Evolutionary conservation across 2,113 vertebrate genomes (phyloP).

Genomic region (Plestiodon gilberti): DNA sequence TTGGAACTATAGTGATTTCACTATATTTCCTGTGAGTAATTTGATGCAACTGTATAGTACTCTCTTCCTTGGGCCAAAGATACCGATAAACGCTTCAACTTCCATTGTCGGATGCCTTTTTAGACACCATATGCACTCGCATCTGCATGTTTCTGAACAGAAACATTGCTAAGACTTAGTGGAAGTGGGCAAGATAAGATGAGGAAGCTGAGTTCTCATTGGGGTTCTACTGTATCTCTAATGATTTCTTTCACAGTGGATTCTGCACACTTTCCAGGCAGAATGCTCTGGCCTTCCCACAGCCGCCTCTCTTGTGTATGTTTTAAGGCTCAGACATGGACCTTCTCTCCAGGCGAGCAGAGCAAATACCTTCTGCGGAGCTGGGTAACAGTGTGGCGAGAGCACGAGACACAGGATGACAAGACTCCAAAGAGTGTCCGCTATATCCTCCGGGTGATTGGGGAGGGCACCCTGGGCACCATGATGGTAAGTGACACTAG

Average conservation of each 20-base stretch:
- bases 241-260: background rate
- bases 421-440: slow-evolving; percentile 34
- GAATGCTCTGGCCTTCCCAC: background rate
- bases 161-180: background rate
- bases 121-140: background rate
- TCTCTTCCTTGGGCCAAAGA: background rate
- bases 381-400: slow-evolving; percentile 78
- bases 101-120: background rate
- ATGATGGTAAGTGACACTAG: slow-evolving; percentile 74
- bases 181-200: background rate
- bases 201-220: background rate
- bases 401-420: slow-evolving; percentile 23
- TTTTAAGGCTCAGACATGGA: slow-evolving; percentile 86
- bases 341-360: slow-evolving; percentile 84
- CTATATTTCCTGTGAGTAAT: background rate
- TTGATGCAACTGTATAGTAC: background rate
- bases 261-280: background rate
- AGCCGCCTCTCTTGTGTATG: background rate
- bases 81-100: background rate
- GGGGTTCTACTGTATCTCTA: background rate
- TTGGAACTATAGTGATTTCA: slow-evolving; percentile 74
- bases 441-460: slow-evolving; percentile 80
- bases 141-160: background rate
- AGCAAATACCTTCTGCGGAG: slow-evolving; percentile 79
- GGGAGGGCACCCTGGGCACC: slow-evolving; percentile 73